Conservation (phyloP, 1,140 invertebrate species). For the Philaenus spumarius region DNA sequence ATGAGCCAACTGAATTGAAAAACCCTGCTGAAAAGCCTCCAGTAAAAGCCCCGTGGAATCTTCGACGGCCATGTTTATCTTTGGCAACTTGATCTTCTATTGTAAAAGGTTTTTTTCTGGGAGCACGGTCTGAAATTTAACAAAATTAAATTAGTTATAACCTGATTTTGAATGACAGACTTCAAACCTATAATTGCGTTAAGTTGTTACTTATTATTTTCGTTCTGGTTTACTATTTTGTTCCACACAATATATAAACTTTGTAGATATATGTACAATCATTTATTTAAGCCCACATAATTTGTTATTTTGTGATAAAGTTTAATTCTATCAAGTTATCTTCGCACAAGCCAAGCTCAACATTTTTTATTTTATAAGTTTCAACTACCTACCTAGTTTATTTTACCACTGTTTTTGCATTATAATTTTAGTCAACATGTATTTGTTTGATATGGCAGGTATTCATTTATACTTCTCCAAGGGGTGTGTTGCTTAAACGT, state of each 20-base stretch:
- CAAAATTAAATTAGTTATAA: constrained; percentile 6
- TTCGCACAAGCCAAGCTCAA: no score
- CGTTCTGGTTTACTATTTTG: not conserved
- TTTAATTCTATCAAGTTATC: no score
- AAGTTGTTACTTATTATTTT: not conserved
- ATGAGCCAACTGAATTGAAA: constrained; percentile 92
- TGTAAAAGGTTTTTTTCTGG: constrained; percentile 71
- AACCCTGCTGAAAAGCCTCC: constrained; percentile 98
- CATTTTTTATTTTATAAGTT: no score
- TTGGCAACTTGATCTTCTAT: constrained; percentile 86
- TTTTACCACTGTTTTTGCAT: no score
- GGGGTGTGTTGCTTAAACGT: no score
- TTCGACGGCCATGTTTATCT: constrained; percentile 79
- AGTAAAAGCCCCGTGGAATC: constrained; percentile 99
- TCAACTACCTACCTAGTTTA: no score
- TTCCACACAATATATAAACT: not conserved
- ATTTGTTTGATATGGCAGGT: no score
- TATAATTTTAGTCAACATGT: no score
- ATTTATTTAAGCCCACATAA: not conserved
- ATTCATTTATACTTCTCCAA: no score
- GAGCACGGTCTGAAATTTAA: constrained; percentile 56
- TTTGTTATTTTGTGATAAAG: no score
- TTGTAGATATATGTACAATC: not conserved
- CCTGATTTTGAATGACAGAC: constrained; percentile 18
- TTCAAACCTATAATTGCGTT: constrained; percentile 1